A percentile compares a stretch with the other conserved stretches of the same genome.
Conservation (phyloP, 2,113 vertebrate genomes). For the Candoia aspera region DNA sequence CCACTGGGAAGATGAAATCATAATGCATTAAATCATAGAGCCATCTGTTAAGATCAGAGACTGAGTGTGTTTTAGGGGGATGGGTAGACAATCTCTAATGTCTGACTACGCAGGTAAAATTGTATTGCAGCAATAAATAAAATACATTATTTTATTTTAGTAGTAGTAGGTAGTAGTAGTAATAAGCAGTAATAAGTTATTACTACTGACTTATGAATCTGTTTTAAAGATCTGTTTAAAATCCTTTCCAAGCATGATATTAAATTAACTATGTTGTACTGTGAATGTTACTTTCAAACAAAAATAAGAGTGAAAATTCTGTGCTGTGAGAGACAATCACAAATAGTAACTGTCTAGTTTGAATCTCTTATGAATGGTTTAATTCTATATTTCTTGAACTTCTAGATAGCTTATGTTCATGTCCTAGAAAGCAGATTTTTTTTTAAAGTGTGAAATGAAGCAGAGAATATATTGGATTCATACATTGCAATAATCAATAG, state of each 20-base stretch:
- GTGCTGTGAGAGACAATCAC: not conserved
- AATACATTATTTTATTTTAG: not conserved
- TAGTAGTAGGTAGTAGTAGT: not conserved
- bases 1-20: too few species aligned
- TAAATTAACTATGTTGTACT: not conserved
- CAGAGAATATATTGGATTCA: not conserved
- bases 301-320: constrained; percentile 1
- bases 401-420: not conserved
- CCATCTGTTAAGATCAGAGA: not conserved
- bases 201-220: not conserved
- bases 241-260: not conserved
- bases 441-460: not conserved
- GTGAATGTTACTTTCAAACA: not conserved
- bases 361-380: not conserved
- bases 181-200: not conserved
- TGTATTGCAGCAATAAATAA: not conserved
- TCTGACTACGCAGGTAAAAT: not conserved
- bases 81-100: not conserved
- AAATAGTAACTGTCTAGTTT: not conserved
- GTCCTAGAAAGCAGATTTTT: not conserved
- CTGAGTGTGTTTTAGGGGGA: not conserved
- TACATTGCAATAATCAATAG: not conserved
- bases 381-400: not conserved
- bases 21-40: not conserved
- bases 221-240: constrained; percentile 3